Evolutionary conservation across 2,113 vertebrate species (phyloP), one percentile per base, ranked within the genome.

Genomic region (Saguinus imperator): DNA sequence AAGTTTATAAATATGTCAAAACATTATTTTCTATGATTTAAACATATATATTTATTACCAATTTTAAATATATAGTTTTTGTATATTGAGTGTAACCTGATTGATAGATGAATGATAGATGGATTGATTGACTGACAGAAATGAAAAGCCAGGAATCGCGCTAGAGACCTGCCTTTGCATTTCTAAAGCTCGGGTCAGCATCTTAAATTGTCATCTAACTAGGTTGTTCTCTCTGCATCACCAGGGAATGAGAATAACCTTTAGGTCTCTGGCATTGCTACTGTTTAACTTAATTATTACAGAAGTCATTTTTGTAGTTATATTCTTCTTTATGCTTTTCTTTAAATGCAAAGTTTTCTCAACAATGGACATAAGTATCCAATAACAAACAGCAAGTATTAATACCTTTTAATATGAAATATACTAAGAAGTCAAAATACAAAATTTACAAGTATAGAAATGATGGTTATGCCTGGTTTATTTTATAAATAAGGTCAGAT

Each of bases 201-300:
- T 81, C 77, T 76, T 76, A 29, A 76, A 43, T 61, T 21, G 18
- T 75, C 40, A 43, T 5, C 93, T 58, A 87, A 6, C 27, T 45
- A 91, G 64, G 13, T 27, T 66, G 2, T 58, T 43, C 61, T 52
- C 43, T 58, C 52, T 82, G 61, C 58, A 37, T 79, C n/a, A 66
- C 52, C 43, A 64, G 37, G 77, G 55, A 77, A 55, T 57, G 16
- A 87, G 10, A 79, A 77, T 75, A 50, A 37, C 27, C 27, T 66
- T 75, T 64, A 92, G 8, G 37, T 55, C 50, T 64, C 23, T n/a
- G 58, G 23, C 20, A 87, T 29, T 61, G 14, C 48, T 87, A n/a
- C 50, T 87, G 94, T 82, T 72, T 35, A 64, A 77, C 70, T 52
- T 91, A 91, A 80, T 61, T 48, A 91, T 72, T 77, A 79, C 25